Base-by-base conservation (phyloP, 2,888 invertebrate genomes). In the Pachycephus smyrnensis region DNA sequence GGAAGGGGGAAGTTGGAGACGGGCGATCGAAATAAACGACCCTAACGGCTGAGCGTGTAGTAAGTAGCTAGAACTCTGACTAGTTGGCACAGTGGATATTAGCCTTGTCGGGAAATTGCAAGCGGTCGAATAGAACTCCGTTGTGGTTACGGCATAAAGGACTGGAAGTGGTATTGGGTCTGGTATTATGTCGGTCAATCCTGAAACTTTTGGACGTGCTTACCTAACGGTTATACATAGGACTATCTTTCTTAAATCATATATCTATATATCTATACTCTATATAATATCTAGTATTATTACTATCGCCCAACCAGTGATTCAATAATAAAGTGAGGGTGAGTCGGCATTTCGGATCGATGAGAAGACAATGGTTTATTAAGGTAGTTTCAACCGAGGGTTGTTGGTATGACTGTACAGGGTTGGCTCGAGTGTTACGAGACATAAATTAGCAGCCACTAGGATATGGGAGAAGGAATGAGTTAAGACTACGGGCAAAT, bases 361-460 rank as follows among this genome's bases (percentile, higher is more conserved):
- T 55, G 23, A 1, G 9, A 55, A 2, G 55, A 55, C 23, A 55
- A 55, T 55, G 9, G 40, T 40, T 40, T 40, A 40, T 40, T 40
- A 55, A 55, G 23, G 55, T 55, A 15, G 9, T 9, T 55, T 9
- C 9, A 9, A 55, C 1, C 55, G 4, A 40, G 55, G 6, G 23
- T 23, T 55, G 2, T 55, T 55, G 23, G 23, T 55, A 55, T 2
- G 55, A 55, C 55, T 55, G 55, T 55, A 23, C 55, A 23, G 76
- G 80, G 71, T 78, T 69, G 76, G 80, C 77, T 83, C 80, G 79
- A 84, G 83, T 80, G 83, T 81, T 82, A 81, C 76, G 75, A 81
- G 81, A 85, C 86, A 82, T 84, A 85, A 87, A 87, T 87, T 88
- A 88, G 84, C 82, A 68, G 80, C 76, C 81, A 80, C 76, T 81